These are phyloP conservation scores for Danionella cerebrum DNA, from an alignment of 2,113 vertebrate species.

Conservation along the genomic window DNA sequence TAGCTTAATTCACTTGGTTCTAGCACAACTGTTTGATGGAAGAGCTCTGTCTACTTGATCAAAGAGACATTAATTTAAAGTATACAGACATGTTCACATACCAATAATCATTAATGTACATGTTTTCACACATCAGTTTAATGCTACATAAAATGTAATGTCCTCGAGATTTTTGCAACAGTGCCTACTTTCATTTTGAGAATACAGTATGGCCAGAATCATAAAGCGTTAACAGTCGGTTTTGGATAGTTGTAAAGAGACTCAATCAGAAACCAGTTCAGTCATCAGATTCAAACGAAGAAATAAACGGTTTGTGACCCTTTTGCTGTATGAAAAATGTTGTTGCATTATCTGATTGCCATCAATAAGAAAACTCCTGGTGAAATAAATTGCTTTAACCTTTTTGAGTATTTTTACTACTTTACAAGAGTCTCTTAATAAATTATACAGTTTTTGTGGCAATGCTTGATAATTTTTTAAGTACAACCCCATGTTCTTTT, in stretches of 20 bases:
- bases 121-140: too few relatives aligned
- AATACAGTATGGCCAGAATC: neutral
- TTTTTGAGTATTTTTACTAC: too few relatives aligned
- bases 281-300: constrained; percentile 28
- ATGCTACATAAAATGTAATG: neutral
- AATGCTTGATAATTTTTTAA: too few relatives aligned
- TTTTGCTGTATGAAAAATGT: neutral
- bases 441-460: too few relatives aligned
- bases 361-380: too few relatives aligned
- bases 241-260: neutral
- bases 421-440: too few relatives aligned
- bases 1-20: neutral
- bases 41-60: neutral
- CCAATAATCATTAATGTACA: too few relatives aligned
- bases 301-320: constrained; percentile 16
- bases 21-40: neutral
- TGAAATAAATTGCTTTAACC: too few relatives aligned
- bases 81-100: too few relatives aligned
- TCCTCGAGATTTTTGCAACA: neutral
- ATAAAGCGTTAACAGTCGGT: neutral
- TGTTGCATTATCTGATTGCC: too few relatives aligned
- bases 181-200: neutral
- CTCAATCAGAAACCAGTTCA: constrained; percentile 34
- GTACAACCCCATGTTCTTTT: too few relatives aligned
- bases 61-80: too few relatives aligned